A percentile compares a stretch with the other conserved stretches of the same genome.
phyloP scores from a whole-genome alignment of 2,797 vertebrate species.

The Pachyuromys duprasi region DNA sequence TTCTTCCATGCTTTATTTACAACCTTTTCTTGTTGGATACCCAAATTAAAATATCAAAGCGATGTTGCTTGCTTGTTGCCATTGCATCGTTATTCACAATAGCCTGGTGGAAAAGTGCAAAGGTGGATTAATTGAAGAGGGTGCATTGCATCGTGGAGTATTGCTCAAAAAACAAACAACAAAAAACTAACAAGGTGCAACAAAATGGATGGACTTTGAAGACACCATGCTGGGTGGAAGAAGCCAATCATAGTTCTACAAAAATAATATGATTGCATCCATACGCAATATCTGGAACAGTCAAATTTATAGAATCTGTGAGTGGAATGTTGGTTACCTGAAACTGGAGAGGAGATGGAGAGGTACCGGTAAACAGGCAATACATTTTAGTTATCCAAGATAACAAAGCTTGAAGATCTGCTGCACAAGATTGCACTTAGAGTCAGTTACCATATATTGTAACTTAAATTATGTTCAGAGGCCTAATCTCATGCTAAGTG shows the following conservation, averaged over 20 bases:
- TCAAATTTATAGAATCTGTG: background rate
- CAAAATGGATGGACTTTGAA: background rate
- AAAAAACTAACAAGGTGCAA: background rate
- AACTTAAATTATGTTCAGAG: background rate
- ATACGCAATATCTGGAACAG: background rate
- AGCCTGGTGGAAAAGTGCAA: background rate
- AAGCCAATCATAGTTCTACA: background rate
- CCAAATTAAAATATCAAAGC: background rate
- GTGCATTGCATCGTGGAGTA: background rate
- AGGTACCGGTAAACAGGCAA: background rate
- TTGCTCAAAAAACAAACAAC: background rate
- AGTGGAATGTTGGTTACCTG: background rate
- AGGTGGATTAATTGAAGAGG: background rate
- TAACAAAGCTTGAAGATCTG: background rate
- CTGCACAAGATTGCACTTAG: background rate
- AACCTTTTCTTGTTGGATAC: background rate
- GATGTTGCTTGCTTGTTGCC: background rate
- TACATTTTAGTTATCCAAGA: background rate
- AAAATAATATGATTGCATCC: background rate
- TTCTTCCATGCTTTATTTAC: background rate
- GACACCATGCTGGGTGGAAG: background rate
- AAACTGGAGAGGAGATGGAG: background rate
- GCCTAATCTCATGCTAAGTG: background rate
- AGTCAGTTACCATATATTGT: background rate
- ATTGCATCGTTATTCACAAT: background rate